Evolutionary conservation across 2,113 vertebrate species (phyloP), one percentile per base, ranked within the genome.

Genomic region (Sakesphorus luctuosus): DNA sequence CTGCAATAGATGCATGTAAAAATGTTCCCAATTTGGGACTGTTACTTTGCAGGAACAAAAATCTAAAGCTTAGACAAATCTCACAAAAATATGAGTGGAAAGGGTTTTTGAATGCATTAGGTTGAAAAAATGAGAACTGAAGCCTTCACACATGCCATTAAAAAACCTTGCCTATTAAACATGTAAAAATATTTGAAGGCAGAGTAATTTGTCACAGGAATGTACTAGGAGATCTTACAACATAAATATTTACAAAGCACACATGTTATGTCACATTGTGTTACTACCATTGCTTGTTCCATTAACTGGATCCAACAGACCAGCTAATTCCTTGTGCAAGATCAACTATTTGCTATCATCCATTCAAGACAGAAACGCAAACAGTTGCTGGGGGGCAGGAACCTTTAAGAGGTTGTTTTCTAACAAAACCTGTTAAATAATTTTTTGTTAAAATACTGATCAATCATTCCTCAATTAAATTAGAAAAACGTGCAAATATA

Each of bases 231-330:
- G 50, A 79, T 56, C 62, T 68, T 79, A 86, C 38, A 95, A 88
- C 87, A 97, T 96, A 97, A 96, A 98, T 98, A 98, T 98, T 98
- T 98, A 98, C 94, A 92, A 94, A 96, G 95, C 96, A 97, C 98
- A 98, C 98, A 96, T 97, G 78, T 83, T 89, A 97, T 94, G 97
- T 96, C 95, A 90, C 62, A 73, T 50, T 13, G 87, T 76, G 58
- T 96, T 98, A 96, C 92, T 80, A 63, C 92, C 66, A 81, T 87
- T 67, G 97, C 49, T 93, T 81, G 62, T 92, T 96, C 95, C 95
- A 98, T 98, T 98, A 98, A 90, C 91, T 78, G 77, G 77, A 93
- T 93, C 67, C 87, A 97, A 94, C 96, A 97, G 97, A 90, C 80
- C 89, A 96, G 75, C 97, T 98, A 98, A 86, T 97, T 89, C 68